Conservation (phyloP, 2,113 vertebrate species). For the Brienomyrus brachyistius region DNA sequence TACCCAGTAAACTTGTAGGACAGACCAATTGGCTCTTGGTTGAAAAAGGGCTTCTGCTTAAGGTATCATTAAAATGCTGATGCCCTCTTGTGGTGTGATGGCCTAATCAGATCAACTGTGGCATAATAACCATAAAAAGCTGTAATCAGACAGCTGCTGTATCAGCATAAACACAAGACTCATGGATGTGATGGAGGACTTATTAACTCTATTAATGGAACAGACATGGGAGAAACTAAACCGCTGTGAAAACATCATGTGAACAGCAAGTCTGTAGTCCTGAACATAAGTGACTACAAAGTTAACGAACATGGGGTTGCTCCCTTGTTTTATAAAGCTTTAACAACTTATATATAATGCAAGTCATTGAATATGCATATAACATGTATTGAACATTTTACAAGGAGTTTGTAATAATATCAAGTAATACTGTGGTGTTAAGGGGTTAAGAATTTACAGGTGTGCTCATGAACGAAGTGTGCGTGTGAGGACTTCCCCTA, state of each 20-base stretch:
- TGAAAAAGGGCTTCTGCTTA: background rate
- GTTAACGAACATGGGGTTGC: background rate
- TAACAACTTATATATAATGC: background rate
- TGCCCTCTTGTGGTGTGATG: background rate
- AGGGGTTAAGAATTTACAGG: constrained; percentile 3
- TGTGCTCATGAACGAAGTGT: background rate
- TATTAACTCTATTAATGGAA: background rate
- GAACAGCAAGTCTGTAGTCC: background rate
- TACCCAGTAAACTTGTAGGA: background rate
- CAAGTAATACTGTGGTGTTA: background rate
- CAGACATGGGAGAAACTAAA: background rate
- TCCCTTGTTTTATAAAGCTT: background rate
- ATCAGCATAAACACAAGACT: background rate
- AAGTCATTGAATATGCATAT: background rate
- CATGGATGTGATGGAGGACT: background rate
- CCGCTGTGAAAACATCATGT: background rate
- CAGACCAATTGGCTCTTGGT: background rate
- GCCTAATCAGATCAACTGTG: background rate
- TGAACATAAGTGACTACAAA: background rate
- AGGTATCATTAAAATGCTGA: background rate
- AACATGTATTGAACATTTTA: background rate
- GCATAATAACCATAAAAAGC: background rate
- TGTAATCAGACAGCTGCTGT: background rate
- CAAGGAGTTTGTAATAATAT: background rate
- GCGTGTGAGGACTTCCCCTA: background rate